Conservation (phyloP, 2,797 vertebrate genomes). For the Adelosebastes latens region DNA sequence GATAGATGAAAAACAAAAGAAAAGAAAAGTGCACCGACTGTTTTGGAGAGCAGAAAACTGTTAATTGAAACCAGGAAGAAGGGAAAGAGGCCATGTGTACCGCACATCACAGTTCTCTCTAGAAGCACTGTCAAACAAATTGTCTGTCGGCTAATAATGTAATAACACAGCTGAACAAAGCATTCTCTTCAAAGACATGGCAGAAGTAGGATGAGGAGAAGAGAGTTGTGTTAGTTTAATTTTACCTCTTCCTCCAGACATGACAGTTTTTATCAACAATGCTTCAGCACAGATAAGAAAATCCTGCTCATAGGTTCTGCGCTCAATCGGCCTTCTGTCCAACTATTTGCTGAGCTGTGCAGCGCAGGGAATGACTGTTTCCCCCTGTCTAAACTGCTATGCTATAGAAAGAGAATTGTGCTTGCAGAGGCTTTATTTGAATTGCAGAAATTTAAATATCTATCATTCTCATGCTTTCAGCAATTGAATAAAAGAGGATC, state of each 20-base stretch:
- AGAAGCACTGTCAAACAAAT: slow-evolving; percentile 69
- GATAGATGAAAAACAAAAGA: slow-evolving; percentile 27
- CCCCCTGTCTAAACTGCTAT: background rate
- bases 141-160: slow-evolving; percentile 69
- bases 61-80: slow-evolving; percentile 69
- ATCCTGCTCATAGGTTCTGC: slow-evolving; percentile 24
- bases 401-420: background rate
- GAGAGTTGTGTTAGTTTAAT: slow-evolving; percentile 41
- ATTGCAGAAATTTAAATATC: slow-evolving; percentile 17
- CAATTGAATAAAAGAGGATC: slow-evolving; percentile 17
- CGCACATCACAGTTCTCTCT: slow-evolving; percentile 40
- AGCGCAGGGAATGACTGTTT: slow-evolving; percentile 4
- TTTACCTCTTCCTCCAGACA: slow-evolving; percentile 33
- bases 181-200: slow-evolving; percentile 54
- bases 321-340: slow-evolving; percentile 21
- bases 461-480: slow-evolving; percentile 6
- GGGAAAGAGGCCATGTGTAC: slow-evolving; percentile 30
- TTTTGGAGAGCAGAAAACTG: slow-evolving; percentile 50
- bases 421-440: slow-evolving; percentile 27
- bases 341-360: slow-evolving; percentile 23
- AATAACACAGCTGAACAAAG: slow-evolving; percentile 69
- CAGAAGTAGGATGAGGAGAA: slow-evolving; percentile 43
- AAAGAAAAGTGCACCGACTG: slow-evolving; percentile 10
- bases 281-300: slow-evolving; percentile 43
- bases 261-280: slow-evolving; percentile 62